Evolutionary conservation across 1,140 invertebrate genomes (phyloP).

Genomic region (Drosophila triauraria): DNA sequence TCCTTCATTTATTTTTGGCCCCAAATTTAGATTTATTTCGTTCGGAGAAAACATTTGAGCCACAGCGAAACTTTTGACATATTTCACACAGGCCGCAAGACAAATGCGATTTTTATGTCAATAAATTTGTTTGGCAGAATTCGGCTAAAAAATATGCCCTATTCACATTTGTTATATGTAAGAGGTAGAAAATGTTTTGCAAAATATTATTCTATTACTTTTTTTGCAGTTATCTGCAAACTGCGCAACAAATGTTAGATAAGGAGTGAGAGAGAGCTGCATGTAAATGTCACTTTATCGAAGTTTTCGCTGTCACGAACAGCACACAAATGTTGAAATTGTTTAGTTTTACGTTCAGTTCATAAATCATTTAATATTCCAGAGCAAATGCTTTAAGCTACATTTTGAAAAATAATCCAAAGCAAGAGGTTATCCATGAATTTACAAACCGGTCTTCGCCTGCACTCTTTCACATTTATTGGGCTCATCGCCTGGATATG

Average conservation of each 20-base stretch:
- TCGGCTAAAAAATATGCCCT: not conserved
- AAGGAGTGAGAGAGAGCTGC: constrained; percentile 9
- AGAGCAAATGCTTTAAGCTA: constrained; percentile 9
- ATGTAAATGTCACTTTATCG: constrained; percentile 45
- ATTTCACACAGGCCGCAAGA: constrained; percentile 58
- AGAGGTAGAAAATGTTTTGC: constrained; percentile 11
- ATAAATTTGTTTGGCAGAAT: constrained; percentile 54
- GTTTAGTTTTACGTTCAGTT: constrained; percentile 45
- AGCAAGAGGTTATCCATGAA: constrained; percentile 2
- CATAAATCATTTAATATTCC: constrained; percentile 57
- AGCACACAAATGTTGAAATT: constrained; percentile 47
- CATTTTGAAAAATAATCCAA: constrained; percentile 21
- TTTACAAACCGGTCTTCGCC: constrained; percentile 16
- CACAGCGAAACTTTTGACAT: constrained; percentile 61
- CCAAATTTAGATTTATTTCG: constrained; percentile 72
- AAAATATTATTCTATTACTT: constrained; percentile 25
- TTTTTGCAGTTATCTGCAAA: constrained; percentile 36
- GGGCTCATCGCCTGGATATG: constrained; percentile 14
- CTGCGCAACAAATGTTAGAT: constrained; percentile 32
- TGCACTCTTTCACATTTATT: constrained; percentile 35
- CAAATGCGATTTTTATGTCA: constrained; percentile 70
- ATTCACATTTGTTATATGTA: constrained; percentile 16
- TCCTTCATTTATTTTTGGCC: constrained; percentile 11
- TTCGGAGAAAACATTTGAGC: constrained; percentile 52
- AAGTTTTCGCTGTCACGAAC: constrained; percentile 36